A percentile compares a stretch with the other conserved stretches of the same genome.
Evolutionary conservation across 2,888 invertebrate genomes (phyloP).

Genomic region (Pandemis cinnamomeana): DNA sequence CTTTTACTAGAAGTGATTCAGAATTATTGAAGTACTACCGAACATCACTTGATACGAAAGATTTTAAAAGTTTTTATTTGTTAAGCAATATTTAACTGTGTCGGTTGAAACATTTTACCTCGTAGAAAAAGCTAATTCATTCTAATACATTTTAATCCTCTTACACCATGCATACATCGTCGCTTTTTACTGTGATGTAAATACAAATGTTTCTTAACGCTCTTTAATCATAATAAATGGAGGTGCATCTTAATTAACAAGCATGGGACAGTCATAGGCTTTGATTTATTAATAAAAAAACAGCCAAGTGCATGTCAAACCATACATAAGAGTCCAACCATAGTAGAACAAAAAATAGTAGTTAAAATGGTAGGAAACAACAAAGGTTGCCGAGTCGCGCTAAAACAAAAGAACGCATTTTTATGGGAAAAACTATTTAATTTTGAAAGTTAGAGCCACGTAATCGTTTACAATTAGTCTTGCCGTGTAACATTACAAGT

Average conservation of each 20-base stretch:
- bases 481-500: slow-evolving; percentile 35
- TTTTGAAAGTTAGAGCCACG: slow-evolving; percentile 5
- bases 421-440: neutral
- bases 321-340: too few relatives aligned
- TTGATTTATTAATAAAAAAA: neutral
- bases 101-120: neutral
- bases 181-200: slow-evolving; percentile 5
- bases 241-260: neutral
- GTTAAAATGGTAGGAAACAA: too few relatives aligned
- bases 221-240: slow-evolving; percentile 23
- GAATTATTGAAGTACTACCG: too few relatives aligned
- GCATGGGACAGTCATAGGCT: slow-evolving; percentile 1
- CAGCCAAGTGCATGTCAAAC: neutral
- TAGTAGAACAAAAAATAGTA: too few relatives aligned
- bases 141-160: slow-evolving; percentile 14
- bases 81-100: neutral
- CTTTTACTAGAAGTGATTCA: too few relatives aligned
- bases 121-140: neutral
- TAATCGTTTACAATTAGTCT: slow-evolving; percentile 38
- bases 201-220: neutral
- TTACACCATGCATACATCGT: neutral
- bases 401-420: too few relatives aligned
- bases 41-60: neutral
- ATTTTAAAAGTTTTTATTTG: neutral
- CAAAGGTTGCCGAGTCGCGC: too few relatives aligned